Evolutionary conservation across 1,140 invertebrate genomes (phyloP).

Genomic region (Pseudoatta argentina): DNA sequence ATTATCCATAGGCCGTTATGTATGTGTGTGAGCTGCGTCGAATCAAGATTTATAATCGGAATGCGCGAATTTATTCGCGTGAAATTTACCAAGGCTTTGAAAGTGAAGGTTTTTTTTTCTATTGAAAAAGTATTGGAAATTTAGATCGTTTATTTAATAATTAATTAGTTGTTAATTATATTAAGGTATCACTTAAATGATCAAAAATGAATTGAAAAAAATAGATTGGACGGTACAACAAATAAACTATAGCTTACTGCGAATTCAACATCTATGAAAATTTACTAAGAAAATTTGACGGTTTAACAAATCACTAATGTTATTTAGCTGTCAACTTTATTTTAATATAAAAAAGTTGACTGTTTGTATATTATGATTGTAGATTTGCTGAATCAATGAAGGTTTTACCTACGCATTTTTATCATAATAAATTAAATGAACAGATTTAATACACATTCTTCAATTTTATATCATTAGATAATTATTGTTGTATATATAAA

Average conservation of each 20-base stretch:
- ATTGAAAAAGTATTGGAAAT: background rate
- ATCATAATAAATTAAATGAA: background rate
- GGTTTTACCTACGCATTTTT: too few relatives aligned
- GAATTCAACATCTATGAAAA: too few relatives aligned
- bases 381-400: too few relatives aligned
- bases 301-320: too few relatives aligned
- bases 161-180: constrained; percentile 20
- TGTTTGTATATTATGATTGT: too few relatives aligned
- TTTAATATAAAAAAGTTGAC: too few relatives aligned
- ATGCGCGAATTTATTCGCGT: background rate
- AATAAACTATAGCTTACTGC: too few relatives aligned
- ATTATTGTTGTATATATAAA: background rate
- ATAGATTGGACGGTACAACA: too few relatives aligned
- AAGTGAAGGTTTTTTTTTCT: background rate
- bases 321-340: too few relatives aligned
- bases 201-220: too few relatives aligned
- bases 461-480: background rate
- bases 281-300: too few relatives aligned
- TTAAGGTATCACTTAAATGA: background rate
- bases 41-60: constrained; percentile 74
- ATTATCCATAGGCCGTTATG: constrained; percentile 68
- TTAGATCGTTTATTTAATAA: background rate
- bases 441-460: background rate
- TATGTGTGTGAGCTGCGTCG: constrained; percentile 50
- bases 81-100: background rate